phyloP scores from a whole-genome alignment of 1,140 invertebrate species.

The Papilio glaucus region DNA sequence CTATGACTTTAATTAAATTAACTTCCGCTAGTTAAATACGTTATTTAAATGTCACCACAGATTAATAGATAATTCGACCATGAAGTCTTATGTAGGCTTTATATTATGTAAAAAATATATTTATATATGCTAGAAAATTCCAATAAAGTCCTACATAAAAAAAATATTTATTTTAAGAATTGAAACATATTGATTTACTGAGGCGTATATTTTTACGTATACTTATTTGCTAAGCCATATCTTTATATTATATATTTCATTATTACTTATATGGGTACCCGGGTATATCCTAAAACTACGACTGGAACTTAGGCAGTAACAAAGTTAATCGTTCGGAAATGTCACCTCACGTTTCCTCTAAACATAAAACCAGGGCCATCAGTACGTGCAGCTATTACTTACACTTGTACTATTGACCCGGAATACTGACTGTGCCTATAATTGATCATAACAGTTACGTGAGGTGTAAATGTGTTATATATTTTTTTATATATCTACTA shows the following conservation, averaged over 20 bases:
- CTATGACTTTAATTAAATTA: not conserved
- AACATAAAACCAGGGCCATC: not conserved
- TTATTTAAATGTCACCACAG: conserved; percentile 16
- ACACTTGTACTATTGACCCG: conserved; percentile 8
- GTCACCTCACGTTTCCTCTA: not conserved
- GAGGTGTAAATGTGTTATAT: not conserved
- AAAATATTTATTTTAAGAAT: too few relatives aligned
- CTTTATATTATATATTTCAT: too few relatives aligned
- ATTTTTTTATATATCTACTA: not conserved
- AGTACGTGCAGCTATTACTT: not conserved
- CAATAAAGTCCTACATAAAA: too few relatives aligned
- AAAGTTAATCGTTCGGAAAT: not conserved
- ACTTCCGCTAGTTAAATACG: not conserved
- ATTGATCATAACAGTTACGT: conserved; percentile 3
- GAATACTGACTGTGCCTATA: not conserved
- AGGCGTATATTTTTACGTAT: too few relatives aligned
- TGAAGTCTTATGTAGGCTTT: not conserved
- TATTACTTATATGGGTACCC: too few relatives aligned
- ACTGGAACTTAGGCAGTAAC: too few relatives aligned
- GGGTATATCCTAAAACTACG: too few relatives aligned
- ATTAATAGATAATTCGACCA: not conserved
- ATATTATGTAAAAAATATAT: not conserved
- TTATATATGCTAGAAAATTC: too few relatives aligned
- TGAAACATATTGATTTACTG: too few relatives aligned
- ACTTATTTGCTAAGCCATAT: too few relatives aligned